Evolutionary conservation across 2,888 invertebrate genomes (phyloP), one percentile per base, ranked within the genome.

Genomic region (Apamea sordens): DNA sequence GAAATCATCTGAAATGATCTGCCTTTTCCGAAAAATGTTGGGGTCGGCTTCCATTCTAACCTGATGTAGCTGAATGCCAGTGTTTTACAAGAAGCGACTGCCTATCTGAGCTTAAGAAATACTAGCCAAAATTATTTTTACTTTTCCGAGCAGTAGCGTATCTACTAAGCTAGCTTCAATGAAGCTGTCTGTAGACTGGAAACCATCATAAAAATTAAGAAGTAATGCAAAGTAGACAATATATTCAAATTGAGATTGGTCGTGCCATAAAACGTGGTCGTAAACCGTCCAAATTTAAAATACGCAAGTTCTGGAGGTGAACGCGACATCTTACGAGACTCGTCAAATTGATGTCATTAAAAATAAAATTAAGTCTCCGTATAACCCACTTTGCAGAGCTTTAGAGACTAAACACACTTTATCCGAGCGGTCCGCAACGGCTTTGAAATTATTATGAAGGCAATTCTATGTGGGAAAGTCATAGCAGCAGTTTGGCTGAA

Each of bases 311-410:
- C 80, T 77, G 24, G 70, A 83, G 82, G 76, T 80, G 83, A 68
- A 56, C 28, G 73, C 76, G 75, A 77, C 85, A 80, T 83, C 86
- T 85, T 78, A 86, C 76, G 77, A 67, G 76, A 70, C 83, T 83
- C 76, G 50, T 86, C 80, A 89, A 89, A 89, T 86, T 89, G 83
- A 83, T 83, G 80, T 82, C 87, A 89, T 89, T 89, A 89, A 88
- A 89, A 86, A 89, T 87, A 83, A 84, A 89, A 87, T 89, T 80
- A 89, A 88, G 82, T 88, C 86, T 77, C 64, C 24, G 77, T 82
- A 83, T 88, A 88, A 86, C 84, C 79, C 80, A 87, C 86, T 87
- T 85, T 88, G 78, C 78, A 74, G 76, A 80, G 80, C 74, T 77
- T 85, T 80, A 85, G 44, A 44, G 85, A 63, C n/a, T 74, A 64